phyloP scores from a whole-genome alignment of 2,113 vertebrate species.

The Dendropsophus ebraccatus region DNA sequence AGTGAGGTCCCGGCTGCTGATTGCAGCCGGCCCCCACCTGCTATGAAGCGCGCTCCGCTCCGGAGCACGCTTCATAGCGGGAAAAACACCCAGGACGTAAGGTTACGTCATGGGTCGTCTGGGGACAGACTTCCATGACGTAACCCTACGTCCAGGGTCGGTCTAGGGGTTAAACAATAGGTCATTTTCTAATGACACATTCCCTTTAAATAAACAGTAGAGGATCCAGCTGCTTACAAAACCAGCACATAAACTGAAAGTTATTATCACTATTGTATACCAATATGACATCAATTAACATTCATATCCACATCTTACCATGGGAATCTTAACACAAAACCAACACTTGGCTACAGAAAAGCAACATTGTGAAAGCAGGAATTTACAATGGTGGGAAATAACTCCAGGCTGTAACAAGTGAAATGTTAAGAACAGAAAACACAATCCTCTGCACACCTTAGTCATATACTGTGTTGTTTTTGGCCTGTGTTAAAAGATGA shows the following conservation, averaged over 20 bases:
- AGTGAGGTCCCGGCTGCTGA: no score
- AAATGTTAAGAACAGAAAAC: constrained; percentile 18
- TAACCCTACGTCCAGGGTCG: no score
- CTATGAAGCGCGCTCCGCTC: no score
- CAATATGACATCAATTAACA: constrained; percentile 35
- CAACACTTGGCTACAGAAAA: constrained; percentile 1
- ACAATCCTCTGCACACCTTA: constrained; percentile 3
- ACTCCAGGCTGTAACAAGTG: constrained; percentile 12
- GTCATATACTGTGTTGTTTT: constrained; percentile 5
- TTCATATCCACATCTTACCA: constrained; percentile 21
- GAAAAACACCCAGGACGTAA: no score
- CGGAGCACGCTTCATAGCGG: no score
- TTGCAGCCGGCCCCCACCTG: no score
- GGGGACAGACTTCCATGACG: no score
- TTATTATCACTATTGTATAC: not conserved
- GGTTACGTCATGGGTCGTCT: no score
- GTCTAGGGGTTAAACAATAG: no score
- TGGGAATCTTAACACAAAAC: constrained; percentile 34
- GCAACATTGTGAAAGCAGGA: constrained; percentile 25
- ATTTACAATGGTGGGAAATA: constrained; percentile 40
- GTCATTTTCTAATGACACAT: not conserved
- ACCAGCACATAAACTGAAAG: not conserved
- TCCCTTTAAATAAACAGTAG: not conserved
- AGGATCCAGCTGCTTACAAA: not conserved
- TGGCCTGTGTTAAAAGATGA: constrained; percentile 5